These are phyloP conservation scores for Heterodera schachtii DNA, from an alignment of 1,140 invertebrate species.

Conservation along the genomic window DNA sequence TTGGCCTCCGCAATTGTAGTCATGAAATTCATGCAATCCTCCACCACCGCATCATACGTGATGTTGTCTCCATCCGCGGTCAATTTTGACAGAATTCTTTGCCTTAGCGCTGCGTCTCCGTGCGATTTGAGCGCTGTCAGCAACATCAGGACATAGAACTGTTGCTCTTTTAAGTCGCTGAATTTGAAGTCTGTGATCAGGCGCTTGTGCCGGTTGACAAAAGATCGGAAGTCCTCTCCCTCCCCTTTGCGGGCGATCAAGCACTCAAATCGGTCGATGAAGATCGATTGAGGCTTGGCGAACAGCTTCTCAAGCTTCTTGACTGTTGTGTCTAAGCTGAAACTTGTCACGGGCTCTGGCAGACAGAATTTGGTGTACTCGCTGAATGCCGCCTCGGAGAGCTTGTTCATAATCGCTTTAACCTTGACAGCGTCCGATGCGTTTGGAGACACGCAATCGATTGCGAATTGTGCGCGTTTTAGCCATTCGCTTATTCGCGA, in stretches of 20 bases:
- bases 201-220: neutral
- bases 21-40: neutral
- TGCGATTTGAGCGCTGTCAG: neutral
- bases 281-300: neutral
- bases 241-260: neutral
- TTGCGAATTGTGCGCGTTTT: neutral
- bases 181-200: neutral
- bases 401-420: neutral
- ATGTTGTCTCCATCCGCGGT: neutral
- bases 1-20: neutral
- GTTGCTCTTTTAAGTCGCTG: neutral
- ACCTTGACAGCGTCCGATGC: neutral
- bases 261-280: neutral
- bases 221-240: neutral
- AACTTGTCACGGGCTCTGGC: neutral
- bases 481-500: neutral
- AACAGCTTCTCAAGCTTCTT: neutral
- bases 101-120: neutral
- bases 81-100: neutral
- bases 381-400: neutral
- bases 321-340: neutral
- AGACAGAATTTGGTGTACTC: slow-evolving; percentile 8
- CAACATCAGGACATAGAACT: neutral
- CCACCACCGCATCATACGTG: neutral
- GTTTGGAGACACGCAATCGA: slow-evolving; percentile 4